Evolutionary conservation across 2,113 vertebrate genomes (phyloP).

Genomic region (Dipodomys spectabilis): DNA sequence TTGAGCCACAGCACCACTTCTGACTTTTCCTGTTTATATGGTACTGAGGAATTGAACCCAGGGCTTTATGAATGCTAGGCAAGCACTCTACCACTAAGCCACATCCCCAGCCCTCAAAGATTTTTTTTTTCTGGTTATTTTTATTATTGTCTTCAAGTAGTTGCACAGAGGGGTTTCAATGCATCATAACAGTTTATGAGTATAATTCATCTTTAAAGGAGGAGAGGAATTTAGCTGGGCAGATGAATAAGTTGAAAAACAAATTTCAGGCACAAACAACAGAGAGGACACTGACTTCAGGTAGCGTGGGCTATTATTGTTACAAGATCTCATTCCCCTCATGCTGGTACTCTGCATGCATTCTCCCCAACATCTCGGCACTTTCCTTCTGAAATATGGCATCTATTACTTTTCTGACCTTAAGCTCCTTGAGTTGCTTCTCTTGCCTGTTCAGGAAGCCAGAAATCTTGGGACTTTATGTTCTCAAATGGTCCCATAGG

Average conservation of each 20-base stretch:
- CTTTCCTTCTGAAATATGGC: not conserved
- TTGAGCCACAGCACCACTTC: too few species aligned
- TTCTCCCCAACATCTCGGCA: not conserved
- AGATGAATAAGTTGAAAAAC: not conserved
- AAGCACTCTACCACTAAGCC: too few species aligned
- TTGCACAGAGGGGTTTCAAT: too few species aligned
- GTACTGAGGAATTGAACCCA: too few species aligned
- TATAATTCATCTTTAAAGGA: not conserved
- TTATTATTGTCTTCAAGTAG: too few species aligned
- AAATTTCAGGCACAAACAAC: not conserved
- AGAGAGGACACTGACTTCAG: not conserved
- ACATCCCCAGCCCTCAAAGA: too few species aligned
- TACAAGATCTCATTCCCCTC: not conserved
- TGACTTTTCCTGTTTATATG: too few species aligned
- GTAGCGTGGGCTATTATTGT: not conserved
- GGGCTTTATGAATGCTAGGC: too few species aligned
- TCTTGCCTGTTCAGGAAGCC: not conserved
- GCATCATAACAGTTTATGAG: too few species aligned
- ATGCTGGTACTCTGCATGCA: not conserved
- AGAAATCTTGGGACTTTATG: conserved; percentile 13
- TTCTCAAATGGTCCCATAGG: not conserved
- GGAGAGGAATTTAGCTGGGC: not conserved
- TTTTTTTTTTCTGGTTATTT: too few species aligned
- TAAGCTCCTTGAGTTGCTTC: not conserved
- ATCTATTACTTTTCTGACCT: not conserved